Base-by-base conservation (phyloP, 2,888 invertebrate genomes). In the Blomia tropicalis region DNA sequence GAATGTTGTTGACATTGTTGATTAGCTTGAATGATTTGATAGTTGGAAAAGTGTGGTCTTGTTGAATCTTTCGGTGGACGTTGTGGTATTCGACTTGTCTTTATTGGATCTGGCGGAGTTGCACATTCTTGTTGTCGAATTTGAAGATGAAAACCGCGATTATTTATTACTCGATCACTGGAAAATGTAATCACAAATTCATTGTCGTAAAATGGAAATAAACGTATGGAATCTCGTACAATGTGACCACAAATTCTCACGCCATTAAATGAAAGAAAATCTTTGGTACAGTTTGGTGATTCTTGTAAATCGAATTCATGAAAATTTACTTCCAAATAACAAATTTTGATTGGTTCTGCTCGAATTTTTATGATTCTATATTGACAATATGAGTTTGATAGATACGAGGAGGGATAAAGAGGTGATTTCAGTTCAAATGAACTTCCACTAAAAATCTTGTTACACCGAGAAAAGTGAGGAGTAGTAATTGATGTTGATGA, bases 241-340 rank as follows among this genome's bases (percentile, higher is more conserved):
- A 69, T 60, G 2, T 41, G 64, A 5, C 70, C 70, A 58, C 70
- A 70, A 25, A 69, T 60, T 7, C 67, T 60, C 44, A 66, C 65
- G 22, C 68, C 67, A 19, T 68, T 67, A 54, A 70, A 67, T 36
- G 68, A 66, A 19, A 70, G 54, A 59, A 66, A 70, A 59, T 70
- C 70, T 14, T 63, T 64, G 32, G 62, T 59, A 54, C 70, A 70
- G 29, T 67, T 66, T 11, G 62, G 59, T 0, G 65, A 65, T 17
- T 66, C 63, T 31, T 69, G 68, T 25, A 70, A 51, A 19, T 60
- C 53, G 47, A 70, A 68, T 4, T 69, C 67, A 2, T 64, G 47
- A 23, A 70, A 64, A n/a, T 61, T 62, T 1, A 70, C 58, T 31
- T 67, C 67, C 14, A 70, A 43, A 3, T 66, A 60, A 60, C 70